phyloP scores from a whole-genome alignment of 2,888 invertebrate species.

The Cephus rjabovi region DNA sequence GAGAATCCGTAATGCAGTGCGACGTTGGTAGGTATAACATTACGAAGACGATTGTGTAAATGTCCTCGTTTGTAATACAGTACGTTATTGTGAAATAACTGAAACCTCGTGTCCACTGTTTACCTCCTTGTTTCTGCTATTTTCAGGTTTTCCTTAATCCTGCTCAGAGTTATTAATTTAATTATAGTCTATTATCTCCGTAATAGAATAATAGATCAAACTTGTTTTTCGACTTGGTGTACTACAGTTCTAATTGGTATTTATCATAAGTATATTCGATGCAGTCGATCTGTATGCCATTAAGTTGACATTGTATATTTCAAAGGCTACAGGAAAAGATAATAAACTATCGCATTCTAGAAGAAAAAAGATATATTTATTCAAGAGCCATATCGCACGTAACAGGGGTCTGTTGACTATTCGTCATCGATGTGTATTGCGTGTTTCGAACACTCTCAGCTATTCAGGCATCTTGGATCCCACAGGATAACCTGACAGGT shows the following conservation, averaged over 20 bases:
- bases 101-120: not conserved
- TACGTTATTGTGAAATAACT: constrained; percentile 35
- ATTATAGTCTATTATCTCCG: not conserved
- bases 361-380: constrained; percentile 37
- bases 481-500: constrained; percentile 42
- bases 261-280: not conserved
- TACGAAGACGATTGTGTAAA: constrained; percentile 42
- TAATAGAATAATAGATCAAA: not conserved
- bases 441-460: constrained; percentile 19
- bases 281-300: not conserved
- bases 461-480: constrained; percentile 29
- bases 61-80: constrained; percentile 45
- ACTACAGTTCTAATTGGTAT: not conserved
- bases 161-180: not conserved
- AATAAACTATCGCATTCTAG: not conserved
- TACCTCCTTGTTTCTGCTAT: not conserved
- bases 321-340: not conserved
- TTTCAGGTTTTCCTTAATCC: not conserved
- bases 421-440: constrained; percentile 22
- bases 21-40: constrained; percentile 21
- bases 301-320: not conserved
- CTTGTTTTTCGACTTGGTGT: not conserved
- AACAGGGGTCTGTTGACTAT: constrained; percentile 28
- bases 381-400: constrained; percentile 19
- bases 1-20: not conserved